Base-by-base conservation (phyloP, 2,888 invertebrate genomes). In the Parnassius glacialis region DNA sequence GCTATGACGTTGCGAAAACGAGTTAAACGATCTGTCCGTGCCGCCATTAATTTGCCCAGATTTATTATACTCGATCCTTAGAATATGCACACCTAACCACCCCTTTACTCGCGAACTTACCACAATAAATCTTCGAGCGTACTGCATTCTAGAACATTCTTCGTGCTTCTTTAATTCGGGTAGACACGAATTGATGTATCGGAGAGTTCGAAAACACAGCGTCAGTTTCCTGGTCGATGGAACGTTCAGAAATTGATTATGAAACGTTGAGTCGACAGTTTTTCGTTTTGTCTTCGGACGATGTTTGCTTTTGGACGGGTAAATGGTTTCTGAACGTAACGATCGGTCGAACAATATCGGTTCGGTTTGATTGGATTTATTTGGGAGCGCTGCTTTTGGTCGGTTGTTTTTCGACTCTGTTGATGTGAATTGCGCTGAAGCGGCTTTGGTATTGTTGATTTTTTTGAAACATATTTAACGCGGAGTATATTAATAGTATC, bases 21-120 rank as follows among this genome's bases (percentile, higher is more conserved):
- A 76, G 70, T 78, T 87, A 87, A 90, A 85, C 87, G 90, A 85
- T 89, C 87, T 84, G 90, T 87, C 89, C 80, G 86, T 74, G 69
- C 76, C 74, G 80, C 72, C 85, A 89, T 89, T 90, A 89, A 90
- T 90, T 86, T 83, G 77, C 64, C 75, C 84, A 79, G 88, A 90
- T 89, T 90, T 89, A 89, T 90, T 88, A 85, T 79, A 72, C 69
- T 61, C 61, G 74, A 82, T 75, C 76, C 78, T 78, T 73, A 80
- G 80, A 81, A 75, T 78, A 76, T 74, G 75, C 75, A 75, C 71
- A 72, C 72, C 70, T 71, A 68, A 69, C 70, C 70, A 68, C 68
- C 50, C 69, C 66, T 68, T 64, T 62, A 59, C 62, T 63, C 56
- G 52, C 61, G 54, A 68, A 71, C 69, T 69, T 68, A 59, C 50